Percentiles rank a stretch among this genome's conserved stretches.
Conservation (phyloP, 2,113 vertebrate species). For the Corythaeola cristata region DNA sequence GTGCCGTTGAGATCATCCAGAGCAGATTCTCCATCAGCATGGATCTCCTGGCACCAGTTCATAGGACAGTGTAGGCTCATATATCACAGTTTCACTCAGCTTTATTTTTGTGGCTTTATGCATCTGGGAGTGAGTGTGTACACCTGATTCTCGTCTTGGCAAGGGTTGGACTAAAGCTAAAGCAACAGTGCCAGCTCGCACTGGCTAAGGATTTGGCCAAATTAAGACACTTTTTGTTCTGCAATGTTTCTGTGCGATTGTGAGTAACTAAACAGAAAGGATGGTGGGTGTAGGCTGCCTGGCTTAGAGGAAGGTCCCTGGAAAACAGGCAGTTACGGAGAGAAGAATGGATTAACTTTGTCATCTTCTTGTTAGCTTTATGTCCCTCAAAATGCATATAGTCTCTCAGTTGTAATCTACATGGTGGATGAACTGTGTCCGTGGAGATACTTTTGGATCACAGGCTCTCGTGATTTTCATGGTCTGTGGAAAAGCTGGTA, state of each 20-base stretch:
- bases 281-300: background rate
- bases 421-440: background rate
- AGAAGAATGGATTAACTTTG: background rate
- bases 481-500: background rate
- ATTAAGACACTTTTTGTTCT: background rate
- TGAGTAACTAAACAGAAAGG: background rate
- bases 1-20: rapidly evolving
- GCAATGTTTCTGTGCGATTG: background rate
- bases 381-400: background rate
- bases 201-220: background rate
- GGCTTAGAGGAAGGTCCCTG: background rate
- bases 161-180: background rate
- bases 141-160: background rate
- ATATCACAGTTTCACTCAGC: background rate
- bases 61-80: background rate
- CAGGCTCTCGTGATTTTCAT: background rate
- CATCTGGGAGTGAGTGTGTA: background rate
- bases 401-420: background rate
- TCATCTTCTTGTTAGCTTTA: background rate
- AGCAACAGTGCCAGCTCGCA: background rate
- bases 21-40: background rate
- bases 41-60: background rate
- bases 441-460: background rate
- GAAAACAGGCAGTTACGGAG: background rate
- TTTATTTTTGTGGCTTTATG: background rate